Evolutionary conservation across 2,113 vertebrate genomes (phyloP), one percentile per base, ranked within the genome.

Genomic region (Psophia crepitans): DNA sequence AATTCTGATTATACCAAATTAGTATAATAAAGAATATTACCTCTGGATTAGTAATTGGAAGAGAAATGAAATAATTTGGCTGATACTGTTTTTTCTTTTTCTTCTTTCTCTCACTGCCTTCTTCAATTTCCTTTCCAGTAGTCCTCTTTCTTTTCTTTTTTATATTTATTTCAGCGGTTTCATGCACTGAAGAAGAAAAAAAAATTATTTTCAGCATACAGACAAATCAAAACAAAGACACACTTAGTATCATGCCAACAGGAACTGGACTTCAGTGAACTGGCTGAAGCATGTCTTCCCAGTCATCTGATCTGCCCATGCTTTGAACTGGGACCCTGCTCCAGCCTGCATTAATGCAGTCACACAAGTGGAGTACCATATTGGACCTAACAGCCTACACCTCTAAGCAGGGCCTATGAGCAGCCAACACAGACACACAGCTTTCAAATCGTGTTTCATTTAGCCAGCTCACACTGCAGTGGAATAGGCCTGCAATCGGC

Each of bases 1-100:
- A 66, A 79, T 58, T 89, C 35, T 66, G 20, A 27, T 64, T 70
- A 49, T 61, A 77, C 2, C 9, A 54, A 78, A 89, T 68, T 12
- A 69, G 10, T 26, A 75, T 11, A 90, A 84, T 11, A 97, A 93
- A 83, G 32, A 58, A 22, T 43, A 51, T 75, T 75, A 99, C 99
- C 99, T 99, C 92, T 92, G 97, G 97, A 91, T 98, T 98, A 85
- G 98, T 98, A 96, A 99, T 98, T 22, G 99, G 99, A 97, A 99
- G 98, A 14, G 99, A 99, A 27, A 99, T 94, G 94, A 99, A 99
- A 94, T 99, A 99, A 98, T 99, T 99, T 12, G 99, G 99, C 16
- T 97, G 98, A 79, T 96, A 96, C 35, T 88, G 96, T 63, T 98
- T 98, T 44, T 96, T 97, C 87, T 98, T 98, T 82, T 98, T 99